These are phyloP conservation scores for Chelmon rostratus DNA, from an alignment of 2,797 vertebrate species.

Conservation along the genomic window DNA sequence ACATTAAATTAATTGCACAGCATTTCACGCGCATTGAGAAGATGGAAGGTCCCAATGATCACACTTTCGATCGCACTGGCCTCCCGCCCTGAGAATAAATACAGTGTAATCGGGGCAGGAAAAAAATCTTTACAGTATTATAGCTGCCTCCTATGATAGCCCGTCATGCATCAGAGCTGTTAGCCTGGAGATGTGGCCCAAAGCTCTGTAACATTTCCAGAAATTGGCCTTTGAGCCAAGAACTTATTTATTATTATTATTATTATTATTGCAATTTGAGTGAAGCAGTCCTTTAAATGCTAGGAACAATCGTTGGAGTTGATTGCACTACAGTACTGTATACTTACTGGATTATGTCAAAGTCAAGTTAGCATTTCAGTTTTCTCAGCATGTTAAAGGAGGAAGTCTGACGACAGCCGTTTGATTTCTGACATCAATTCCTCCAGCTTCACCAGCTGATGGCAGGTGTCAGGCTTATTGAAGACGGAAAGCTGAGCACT, in stretches of 20 bases:
- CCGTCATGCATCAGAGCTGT: not conserved
- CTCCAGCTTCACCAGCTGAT: no score
- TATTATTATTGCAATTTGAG: not conserved
- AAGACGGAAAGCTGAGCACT: no score
- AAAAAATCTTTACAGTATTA: not conserved
- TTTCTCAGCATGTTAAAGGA: no score
- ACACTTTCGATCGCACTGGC: no score
- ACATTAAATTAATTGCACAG: slow-evolving; percentile 47
- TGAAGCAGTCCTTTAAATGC: not conserved
- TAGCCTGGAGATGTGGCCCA: not conserved
- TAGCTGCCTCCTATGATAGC: not conserved
- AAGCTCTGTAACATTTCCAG: not conserved
- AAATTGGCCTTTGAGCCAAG: not conserved
- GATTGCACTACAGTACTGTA: not conserved
- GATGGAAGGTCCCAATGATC: slow-evolving; percentile 33
- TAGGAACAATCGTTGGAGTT: not conserved
- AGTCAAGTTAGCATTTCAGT: no score
- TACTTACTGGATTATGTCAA: not conserved
- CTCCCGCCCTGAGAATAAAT: not conserved
- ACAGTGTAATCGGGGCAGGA: not conserved
- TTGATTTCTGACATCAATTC: no score
- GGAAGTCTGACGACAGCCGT: no score
- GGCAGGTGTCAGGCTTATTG: no score
- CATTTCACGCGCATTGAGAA: not conserved
- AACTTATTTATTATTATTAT: no score